phyloP scores from a whole-genome alignment of 2,888 invertebrate species.

The Dryocosmus kuriphilus region DNA sequence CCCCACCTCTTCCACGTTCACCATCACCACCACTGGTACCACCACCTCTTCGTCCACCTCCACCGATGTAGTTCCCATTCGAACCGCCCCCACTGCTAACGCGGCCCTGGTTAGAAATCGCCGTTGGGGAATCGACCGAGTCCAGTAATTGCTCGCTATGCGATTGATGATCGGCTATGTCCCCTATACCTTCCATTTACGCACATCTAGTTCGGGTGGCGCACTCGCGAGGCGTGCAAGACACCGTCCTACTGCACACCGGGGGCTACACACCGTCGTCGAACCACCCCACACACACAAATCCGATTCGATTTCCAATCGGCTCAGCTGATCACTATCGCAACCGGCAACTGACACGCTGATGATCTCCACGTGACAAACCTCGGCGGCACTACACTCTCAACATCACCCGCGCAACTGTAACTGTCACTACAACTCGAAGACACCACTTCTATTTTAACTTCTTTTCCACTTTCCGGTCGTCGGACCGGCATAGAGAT shows the following conservation, averaged over 20 bases:
- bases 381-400: slow-evolving; percentile 10
- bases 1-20: slow-evolving; percentile 64
- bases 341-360: slow-evolving; percentile 36
- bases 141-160: slow-evolving; percentile 77
- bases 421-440: not conserved
- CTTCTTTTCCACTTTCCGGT: slow-evolving; percentile 40
- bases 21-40: slow-evolving; percentile 61
- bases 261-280: not conserved
- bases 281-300: not conserved
- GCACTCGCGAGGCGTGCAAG: slow-evolving; percentile 61
- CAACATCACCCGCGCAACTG: slow-evolving; percentile 7
- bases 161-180: slow-evolving; percentile 77
- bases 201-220: slow-evolving; percentile 74
- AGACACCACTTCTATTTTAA: slow-evolving; percentile 24
- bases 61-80: slow-evolving; percentile 63
- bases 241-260: slow-evolving; percentile 34
- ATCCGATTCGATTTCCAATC: slow-evolving; percentile 39
- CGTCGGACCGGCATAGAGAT: slow-evolving; percentile 64
- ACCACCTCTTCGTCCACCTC: slow-evolving; percentile 55
- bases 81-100: slow-evolving; percentile 71
- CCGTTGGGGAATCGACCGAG: slow-evolving; percentile 78
- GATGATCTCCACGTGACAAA: slow-evolving; percentile 22
- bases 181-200: slow-evolving; percentile 78
- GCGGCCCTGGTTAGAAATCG: slow-evolving; percentile 76
- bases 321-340: slow-evolving; percentile 36